Conservation (phyloP, 2,797 vertebrate genomes). For the Columba guinea region DNA sequence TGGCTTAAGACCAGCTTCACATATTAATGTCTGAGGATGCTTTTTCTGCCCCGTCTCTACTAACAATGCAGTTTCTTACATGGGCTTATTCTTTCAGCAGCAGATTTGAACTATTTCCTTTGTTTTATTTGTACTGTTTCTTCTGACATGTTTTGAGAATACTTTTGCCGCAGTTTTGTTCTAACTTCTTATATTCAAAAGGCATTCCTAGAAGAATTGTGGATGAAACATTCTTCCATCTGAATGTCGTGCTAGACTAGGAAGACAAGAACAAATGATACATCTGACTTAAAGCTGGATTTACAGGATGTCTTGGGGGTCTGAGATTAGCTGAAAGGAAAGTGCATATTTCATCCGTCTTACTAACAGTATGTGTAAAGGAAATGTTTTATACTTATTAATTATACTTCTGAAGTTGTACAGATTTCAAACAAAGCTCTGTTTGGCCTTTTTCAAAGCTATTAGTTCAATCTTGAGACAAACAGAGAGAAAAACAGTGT, state of each 20-base stretch:
- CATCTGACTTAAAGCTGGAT: background rate
- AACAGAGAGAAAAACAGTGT: background rate
- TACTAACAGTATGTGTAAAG: background rate
- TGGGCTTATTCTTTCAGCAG: background rate
- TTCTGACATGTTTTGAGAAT: background rate
- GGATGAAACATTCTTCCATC: background rate
- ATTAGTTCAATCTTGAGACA: background rate
- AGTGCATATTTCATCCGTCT: background rate
- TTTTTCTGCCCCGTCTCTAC: background rate
- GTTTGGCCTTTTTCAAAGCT: background rate
- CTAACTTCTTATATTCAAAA: background rate
- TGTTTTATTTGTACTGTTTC: background rate
- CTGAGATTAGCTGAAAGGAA: background rate
- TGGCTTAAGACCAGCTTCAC: background rate
- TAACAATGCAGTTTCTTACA: background rate
- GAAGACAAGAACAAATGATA: background rate
- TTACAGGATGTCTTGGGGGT: background rate
- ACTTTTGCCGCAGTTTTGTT: background rate
- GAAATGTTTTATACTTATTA: background rate
- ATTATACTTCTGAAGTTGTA: background rate
- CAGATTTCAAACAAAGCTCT: background rate
- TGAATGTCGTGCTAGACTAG: background rate
- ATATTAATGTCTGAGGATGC: background rate
- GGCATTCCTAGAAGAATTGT: background rate
- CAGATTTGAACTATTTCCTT: background rate